phyloP scores from a whole-genome alignment of 1,140 invertebrate genomes.

The Cydia pomonella region DNA sequence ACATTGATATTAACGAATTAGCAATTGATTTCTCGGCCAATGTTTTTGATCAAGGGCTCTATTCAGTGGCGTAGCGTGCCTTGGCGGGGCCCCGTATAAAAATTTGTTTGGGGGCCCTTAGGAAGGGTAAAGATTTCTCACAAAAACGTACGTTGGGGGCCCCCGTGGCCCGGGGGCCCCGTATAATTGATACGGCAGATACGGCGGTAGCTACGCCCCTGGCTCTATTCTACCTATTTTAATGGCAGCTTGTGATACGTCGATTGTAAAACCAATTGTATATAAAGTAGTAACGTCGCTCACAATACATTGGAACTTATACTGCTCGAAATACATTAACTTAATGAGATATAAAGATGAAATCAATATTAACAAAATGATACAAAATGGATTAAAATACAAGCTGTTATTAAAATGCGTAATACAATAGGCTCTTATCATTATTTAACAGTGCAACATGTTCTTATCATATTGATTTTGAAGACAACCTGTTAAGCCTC shows the following conservation, averaged over 20 bases:
- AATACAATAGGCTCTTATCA: neutral
- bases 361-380: neutral
- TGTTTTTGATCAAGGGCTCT: neutral
- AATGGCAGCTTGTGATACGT: conserved; percentile 3
- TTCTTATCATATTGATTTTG: too few species aligned
- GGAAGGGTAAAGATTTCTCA: too few species aligned
- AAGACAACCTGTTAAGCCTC: neutral
- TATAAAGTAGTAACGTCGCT: too few species aligned
- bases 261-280: neutral
- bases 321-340: neutral
- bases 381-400: neutral
- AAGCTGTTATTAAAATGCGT: neutral
- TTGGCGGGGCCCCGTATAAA: too few species aligned
- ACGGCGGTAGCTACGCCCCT: too few species aligned
- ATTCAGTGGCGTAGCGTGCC: too few species aligned
- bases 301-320: neutral
- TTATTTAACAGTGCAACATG: neutral
- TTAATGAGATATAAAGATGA: neutral
- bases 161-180: too few species aligned
- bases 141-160: too few species aligned
- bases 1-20: neutral
- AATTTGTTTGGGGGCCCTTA: too few species aligned
- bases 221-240: neutral
- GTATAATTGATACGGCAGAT: too few species aligned
- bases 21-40: neutral